A percentile compares a stretch with the other conserved stretches of the same genome.
Conservation (phyloP, 2,113 vertebrate species). For the Atlantisia rogersi region DNA sequence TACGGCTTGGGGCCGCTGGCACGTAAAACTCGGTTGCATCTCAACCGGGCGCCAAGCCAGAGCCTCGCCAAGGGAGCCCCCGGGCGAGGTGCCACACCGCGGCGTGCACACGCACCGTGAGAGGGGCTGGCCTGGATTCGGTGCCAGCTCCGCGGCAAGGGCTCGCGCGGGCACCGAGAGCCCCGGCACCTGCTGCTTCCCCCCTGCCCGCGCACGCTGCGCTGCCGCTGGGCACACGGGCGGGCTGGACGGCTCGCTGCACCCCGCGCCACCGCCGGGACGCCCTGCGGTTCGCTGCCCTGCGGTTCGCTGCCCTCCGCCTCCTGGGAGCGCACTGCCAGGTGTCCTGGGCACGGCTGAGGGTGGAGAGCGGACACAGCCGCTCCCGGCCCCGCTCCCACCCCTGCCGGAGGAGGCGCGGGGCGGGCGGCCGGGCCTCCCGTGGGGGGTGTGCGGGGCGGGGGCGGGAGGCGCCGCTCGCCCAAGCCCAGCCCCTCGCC, state of each 20-base stretch:
- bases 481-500: conserved; percentile 8
- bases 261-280: not conserved
- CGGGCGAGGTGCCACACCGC: fast-evolving
- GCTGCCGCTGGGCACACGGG: not conserved
- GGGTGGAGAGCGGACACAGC: too few species aligned
- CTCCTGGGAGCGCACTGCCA: not conserved
- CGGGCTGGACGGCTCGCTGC: too few species aligned
- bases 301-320: not conserved
- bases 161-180: fast-evolving
- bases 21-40: fast-evolving
- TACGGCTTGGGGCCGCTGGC: too few species aligned
- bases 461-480: not conserved
- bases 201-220: fast-evolving
- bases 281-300: not conserved
- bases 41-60: fast-evolving
- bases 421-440: not conserved
- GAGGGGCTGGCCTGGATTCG: fast-evolving
- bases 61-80: fast-evolving
- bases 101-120: not conserved
- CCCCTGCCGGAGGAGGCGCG: too few species aligned
- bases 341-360: too few species aligned
- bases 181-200: not conserved
- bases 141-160: not conserved
- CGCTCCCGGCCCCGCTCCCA: fast-evolving
- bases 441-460: not conserved